These are phyloP conservation scores for Labrus mixtus DNA, from an alignment of 2,113 vertebrate species.

Conservation along the genomic window DNA sequence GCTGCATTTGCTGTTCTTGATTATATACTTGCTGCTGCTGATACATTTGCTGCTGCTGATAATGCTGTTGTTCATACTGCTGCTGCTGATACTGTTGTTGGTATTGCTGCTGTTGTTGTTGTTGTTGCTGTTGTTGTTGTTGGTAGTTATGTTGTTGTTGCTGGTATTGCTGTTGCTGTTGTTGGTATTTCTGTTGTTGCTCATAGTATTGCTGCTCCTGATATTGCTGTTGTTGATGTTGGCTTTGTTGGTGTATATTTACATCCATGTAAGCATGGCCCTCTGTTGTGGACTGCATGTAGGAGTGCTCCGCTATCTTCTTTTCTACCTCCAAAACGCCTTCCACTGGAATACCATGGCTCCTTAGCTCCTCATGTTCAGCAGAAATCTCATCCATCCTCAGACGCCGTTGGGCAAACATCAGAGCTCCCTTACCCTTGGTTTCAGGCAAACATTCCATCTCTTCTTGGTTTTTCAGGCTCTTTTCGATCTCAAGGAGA, in stretches of 20 bases:
- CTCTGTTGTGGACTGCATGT: conserved; percentile 79
- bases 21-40: conserved; percentile 68
- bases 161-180: conserved; percentile 73
- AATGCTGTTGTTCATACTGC: conserved; percentile 65
- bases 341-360: conserved; percentile 82
- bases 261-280: conserved; percentile 87
- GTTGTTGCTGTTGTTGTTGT: conserved; percentile 71
- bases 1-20: conserved; percentile 78
- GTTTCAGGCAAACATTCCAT: conserved; percentile 94
- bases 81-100: conserved; percentile 66
- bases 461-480: conserved; percentile 81
- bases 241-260: conserved; percentile 79
- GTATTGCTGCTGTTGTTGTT: conserved; percentile 66
- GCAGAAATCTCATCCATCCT: conserved; percentile 95
- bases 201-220: conserved; percentile 74
- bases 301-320: conserved; percentile 71
- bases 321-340: conserved; percentile 73
- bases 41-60: conserved; percentile 74
- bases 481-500: conserved; percentile 90
- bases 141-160: conserved; percentile 69
- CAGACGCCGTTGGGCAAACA: conserved; percentile 94
- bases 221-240: conserved; percentile 74
- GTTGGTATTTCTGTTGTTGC: conserved; percentile 68
- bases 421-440: conserved; percentile 93
- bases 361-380: conserved; percentile 90